A percentile compares a stretch with the other conserved stretches of the same genome.
These are phyloP conservation scores for Chloebia gouldiae DNA, from an alignment of 2,113 vertebrate genomes.

Conservation along the genomic window DNA sequence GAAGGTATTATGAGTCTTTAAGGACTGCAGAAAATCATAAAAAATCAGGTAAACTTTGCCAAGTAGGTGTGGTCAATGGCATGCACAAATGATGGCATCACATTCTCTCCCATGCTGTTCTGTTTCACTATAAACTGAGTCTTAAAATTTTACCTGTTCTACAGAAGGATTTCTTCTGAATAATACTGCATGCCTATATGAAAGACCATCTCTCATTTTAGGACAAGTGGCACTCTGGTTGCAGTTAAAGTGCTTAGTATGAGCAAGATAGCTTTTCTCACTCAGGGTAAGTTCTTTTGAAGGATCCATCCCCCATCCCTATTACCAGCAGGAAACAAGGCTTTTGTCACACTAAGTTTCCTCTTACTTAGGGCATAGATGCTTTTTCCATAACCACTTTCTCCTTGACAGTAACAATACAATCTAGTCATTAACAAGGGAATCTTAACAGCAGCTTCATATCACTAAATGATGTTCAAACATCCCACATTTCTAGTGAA, in stretches of 20 bases:
- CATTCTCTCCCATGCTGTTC: not conserved
- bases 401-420: not conserved
- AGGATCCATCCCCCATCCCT: not conserved
- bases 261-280: not conserved
- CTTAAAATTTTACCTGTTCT: not conserved
- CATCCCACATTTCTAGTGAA: not conserved
- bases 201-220: not conserved
- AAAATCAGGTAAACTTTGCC: not conserved
- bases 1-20: not conserved
- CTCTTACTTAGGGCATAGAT: slow-evolving; percentile 14
- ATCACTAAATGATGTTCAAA: not conserved
- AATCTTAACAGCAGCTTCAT: slow-evolving; percentile 9
- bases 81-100: not conserved
- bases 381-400: not conserved
- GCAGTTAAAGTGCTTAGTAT: not conserved
- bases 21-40: not conserved
- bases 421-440: not conserved
- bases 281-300: not conserved
- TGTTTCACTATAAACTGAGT: not conserved
- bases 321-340: not conserved
- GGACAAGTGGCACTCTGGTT: not conserved
- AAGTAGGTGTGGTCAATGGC: not conserved
- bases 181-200: not conserved
- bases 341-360: not conserved
- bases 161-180: not conserved